Conservation (phyloP, 2,113 vertebrate genomes). For the Notiomystis cincta region DNA sequence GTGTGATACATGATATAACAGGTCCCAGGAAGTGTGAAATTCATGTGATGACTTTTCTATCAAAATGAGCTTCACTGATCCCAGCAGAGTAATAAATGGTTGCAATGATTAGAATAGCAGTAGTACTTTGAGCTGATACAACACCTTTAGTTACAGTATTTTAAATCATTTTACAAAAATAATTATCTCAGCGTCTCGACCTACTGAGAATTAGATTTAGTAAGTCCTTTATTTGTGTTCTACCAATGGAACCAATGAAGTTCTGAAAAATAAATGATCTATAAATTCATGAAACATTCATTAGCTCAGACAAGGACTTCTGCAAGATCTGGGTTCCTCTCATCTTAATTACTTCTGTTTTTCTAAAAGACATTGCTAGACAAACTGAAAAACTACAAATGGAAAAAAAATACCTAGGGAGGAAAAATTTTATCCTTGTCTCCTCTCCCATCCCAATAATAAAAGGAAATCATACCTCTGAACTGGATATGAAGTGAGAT, state of each 20-base stretch:
- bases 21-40: not conserved
- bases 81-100: not conserved
- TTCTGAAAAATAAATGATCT: not conserved
- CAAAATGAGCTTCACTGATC: not conserved
- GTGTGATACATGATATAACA: not conserved
- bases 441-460: not conserved
- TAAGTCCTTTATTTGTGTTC: not conserved
- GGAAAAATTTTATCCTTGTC: not conserved
- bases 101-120: not conserved
- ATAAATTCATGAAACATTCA: not conserved
- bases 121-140: not conserved
- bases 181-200: not conserved
- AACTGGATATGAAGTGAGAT: constrained; percentile 26
- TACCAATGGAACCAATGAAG: not conserved
- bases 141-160: not conserved
- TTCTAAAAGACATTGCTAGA: not conserved
- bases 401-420: not conserved
- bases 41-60: not conserved
- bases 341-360: not conserved
- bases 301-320: not conserved
- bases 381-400: not conserved
- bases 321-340: not conserved
- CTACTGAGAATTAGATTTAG: not conserved
- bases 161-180: not conserved
- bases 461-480: constrained; percentile 19